Conservation (phyloP, 2,888 invertebrate genomes). For the Troides helena region DNA sequence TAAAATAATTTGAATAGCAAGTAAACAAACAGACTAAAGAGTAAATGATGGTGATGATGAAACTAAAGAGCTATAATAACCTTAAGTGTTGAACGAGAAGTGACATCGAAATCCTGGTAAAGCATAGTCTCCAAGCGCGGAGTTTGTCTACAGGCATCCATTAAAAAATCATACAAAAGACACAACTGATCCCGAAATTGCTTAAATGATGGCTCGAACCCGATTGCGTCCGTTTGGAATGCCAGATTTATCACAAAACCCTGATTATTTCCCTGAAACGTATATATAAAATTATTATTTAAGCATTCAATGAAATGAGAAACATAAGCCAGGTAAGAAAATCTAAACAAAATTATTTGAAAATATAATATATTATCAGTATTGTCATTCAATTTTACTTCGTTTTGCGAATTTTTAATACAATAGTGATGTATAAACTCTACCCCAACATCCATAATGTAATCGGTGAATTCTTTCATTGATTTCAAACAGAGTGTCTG, state of each 20-base stretch:
- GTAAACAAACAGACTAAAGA: too few relatives aligned
- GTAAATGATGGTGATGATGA: too few relatives aligned
- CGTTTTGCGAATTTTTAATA: too few relatives aligned
- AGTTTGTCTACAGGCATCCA: conserved; percentile 84
- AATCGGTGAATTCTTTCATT: conserved; percentile 87
- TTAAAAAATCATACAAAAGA: conserved; percentile 86
- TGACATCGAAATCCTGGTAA: conserved; percentile 82
- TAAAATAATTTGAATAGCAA: too few relatives aligned
- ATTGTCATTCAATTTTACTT: too few relatives aligned
- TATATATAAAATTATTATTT: not conserved
- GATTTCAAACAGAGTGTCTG: conserved; percentile 90
- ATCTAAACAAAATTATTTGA: too few relatives aligned
- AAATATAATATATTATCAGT: too few relatives aligned
- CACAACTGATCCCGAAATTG: conserved; percentile 86
- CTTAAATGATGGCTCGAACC: conserved; percentile 87
- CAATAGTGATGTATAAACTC: conserved; percentile 21
- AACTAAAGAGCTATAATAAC: conserved; percentile 36
- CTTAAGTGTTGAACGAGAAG: conserved; percentile 47
- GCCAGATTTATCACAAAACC: conserved; percentile 84
- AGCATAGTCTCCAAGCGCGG: conserved; percentile 90
- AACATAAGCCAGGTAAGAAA: too few relatives aligned
- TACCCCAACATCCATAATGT: conserved; percentile 89
- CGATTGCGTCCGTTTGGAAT: conserved; percentile 81
- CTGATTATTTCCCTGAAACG: conserved; percentile 82
- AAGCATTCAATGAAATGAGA: too few relatives aligned